A percentile compares a stretch with the other conserved stretches of the same genome.
Conservation (phyloP, 2,888 invertebrate genomes). For the Aphelenchoides bicaudatus region DNA sequence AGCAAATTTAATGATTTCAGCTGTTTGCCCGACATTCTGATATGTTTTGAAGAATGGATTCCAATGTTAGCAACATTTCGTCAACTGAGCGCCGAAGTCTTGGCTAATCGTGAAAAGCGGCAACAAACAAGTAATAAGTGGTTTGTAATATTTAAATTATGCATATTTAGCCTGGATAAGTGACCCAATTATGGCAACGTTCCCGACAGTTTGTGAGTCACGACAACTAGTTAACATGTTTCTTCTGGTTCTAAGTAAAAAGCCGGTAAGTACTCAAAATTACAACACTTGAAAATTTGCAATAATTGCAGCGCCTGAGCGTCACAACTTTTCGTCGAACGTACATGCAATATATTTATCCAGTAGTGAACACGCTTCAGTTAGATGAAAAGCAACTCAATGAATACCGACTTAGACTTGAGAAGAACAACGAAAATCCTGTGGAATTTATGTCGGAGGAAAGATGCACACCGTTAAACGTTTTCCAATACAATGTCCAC, state of each 20-base stretch:
- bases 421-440: slow-evolving; percentile 20
- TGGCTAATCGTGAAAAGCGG: slow-evolving; percentile 15
- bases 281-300: slow-evolving; percentile 9
- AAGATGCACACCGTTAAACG: slow-evolving; percentile 16
- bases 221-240: slow-evolving; percentile 19
- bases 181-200: slow-evolving; percentile 34
- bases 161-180: slow-evolving; percentile 25
- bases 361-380: slow-evolving; percentile 19
- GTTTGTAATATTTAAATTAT: slow-evolving; percentile 16
- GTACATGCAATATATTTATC: slow-evolving; percentile 26
- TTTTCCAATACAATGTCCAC: slow-evolving; percentile 22
- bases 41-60: slow-evolving; percentile 31
- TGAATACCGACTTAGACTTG: slow-evolving; percentile 11
- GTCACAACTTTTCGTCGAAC: slow-evolving; percentile 17
- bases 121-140: slow-evolving; percentile 14
- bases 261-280: slow-evolving; percentile 17
- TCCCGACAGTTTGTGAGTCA: slow-evolving; percentile 18
- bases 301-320: slow-evolving; percentile 6
- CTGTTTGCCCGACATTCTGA: slow-evolving; percentile 30
- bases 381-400: background rate
- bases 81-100: slow-evolving; percentile 28
- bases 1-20: background rate
- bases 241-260: slow-evolving; percentile 21
- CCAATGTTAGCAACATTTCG: slow-evolving; percentile 26
- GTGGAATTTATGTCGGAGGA: slow-evolving; percentile 17